These are phyloP conservation scores for Phoebastria nigripes DNA, from an alignment of 2,797 vertebrate species.

Conservation along the genomic window DNA sequence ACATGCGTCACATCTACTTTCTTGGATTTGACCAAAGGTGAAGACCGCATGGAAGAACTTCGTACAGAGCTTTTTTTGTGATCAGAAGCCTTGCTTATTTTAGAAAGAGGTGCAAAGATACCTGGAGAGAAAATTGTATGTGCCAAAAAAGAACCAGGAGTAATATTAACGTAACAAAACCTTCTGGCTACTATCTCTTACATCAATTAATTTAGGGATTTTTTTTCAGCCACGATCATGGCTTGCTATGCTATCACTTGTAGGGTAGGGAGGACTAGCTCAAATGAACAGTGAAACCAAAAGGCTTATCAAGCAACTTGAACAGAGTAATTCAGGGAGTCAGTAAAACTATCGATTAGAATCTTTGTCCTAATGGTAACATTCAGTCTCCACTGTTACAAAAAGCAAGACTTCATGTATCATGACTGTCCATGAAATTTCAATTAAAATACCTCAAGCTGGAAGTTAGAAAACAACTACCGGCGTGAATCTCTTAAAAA, in stretches of 20 bases:
- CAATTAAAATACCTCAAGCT: background rate
- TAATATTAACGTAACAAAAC: background rate
- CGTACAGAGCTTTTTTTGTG: conserved; percentile 69
- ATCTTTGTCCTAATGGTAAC: background rate
- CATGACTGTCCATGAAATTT: background rate
- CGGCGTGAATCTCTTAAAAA: background rate
- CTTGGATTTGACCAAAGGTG: conserved; percentile 70
- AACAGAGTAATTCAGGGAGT: background rate
- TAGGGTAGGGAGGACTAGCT: background rate
- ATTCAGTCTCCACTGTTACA: background rate
- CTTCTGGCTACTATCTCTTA: background rate
- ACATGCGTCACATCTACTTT: conserved; percentile 81
- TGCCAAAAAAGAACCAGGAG: background rate
- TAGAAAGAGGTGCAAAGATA: conserved; percentile 95
- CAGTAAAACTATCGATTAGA: background rate
- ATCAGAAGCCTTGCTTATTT: conserved; percentile 87
- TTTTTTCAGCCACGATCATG: background rate
- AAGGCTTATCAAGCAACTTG: background rate
- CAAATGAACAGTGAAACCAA: background rate
- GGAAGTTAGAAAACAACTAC: background rate
- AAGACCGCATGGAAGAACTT: conserved; percentile 55
- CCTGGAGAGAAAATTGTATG: conserved; percentile 68
- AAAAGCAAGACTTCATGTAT: background rate
- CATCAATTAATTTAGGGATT: background rate
- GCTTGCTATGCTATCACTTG: background rate